Evolutionary conservation across 2,113 vertebrate genomes (phyloP), one percentile per base, ranked within the genome.

Genomic region (Dicerorhinus sumatrensis): DNA sequence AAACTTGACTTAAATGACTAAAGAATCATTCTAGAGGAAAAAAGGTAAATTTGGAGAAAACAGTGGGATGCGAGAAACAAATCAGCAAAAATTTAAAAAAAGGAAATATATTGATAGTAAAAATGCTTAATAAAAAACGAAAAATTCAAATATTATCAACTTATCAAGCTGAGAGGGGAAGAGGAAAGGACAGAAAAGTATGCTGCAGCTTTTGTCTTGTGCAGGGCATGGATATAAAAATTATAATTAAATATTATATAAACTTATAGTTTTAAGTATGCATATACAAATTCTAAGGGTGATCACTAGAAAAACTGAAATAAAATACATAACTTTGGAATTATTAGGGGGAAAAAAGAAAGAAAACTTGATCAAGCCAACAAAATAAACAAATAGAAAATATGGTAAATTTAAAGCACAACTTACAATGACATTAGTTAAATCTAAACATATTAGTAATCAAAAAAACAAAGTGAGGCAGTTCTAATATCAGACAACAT

Each of bases 401-500:
- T 48, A 88, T 0, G 8, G 39, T 90, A 86, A 80, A 65, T 83
- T 36, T 42, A 86, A 92, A 93, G 58, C n/a, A 62, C 42, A 88
- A 89, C 18, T 89, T 84, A 91, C 86, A 89, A 54, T 54, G 12
- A 17, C 17, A 92, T 3, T 75, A 85, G 33, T 70, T 81, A 69
- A 94, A 96, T 70, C 79, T 89, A 89, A 95, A 51, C 27, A 69
- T 33, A 73, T 62, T n/a, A 82, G 39, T 77, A 83, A 82, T 58
- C 14, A 73, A 48, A 62, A 62, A 91, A 91, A 89, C 20, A 67
- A 70, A 62, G 11, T 16, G 1, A 36, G 51, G 27, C 70, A 84
- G 31, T 86, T 48, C 51, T 95, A 93, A n/a, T 54, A 92, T 69
- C 25, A 92, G 25, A 63, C 63, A 96, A 77, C 23, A 82, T 0